Percentiles rank a stretch among this genome's conserved stretches.
Conservation (phyloP, 2,797 vertebrate genomes). For the Adrianichthys oophorus region DNA sequence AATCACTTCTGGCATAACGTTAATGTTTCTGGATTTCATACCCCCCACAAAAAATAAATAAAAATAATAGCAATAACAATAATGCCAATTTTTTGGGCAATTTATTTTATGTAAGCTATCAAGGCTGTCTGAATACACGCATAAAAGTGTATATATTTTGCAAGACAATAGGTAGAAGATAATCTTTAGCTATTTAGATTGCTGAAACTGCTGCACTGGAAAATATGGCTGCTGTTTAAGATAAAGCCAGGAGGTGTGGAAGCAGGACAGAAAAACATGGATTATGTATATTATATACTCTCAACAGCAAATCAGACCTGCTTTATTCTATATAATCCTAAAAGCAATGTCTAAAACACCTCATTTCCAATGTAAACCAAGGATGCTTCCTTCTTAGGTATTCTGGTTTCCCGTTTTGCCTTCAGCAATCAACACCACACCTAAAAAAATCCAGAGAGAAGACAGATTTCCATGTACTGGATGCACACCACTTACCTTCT, state of each 20-base stretch:
- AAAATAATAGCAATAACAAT: too few species aligned
- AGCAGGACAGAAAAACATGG: too few species aligned
- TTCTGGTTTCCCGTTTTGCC: slow-evolving; percentile 12
- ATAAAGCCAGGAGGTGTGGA: too few species aligned
- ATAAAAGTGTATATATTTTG: too few species aligned
- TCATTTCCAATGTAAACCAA: slow-evolving; percentile 9
- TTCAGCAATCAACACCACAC: slow-evolving; percentile 5
- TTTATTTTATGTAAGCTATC: slow-evolving; percentile 32
- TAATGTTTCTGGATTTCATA: slow-evolving; percentile 11
- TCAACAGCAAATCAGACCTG: slow-evolving; percentile 61
- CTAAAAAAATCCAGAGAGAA: slow-evolving; percentile 16
- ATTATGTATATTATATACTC: slow-evolving; percentile 34
- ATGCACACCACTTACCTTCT: background rate
- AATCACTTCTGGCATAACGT: slow-evolving; percentile 25
- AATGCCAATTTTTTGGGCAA: background rate
- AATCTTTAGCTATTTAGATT: too few species aligned
- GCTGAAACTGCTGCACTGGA: too few species aligned
- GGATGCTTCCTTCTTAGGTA: slow-evolving; percentile 2
- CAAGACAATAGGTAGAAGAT: too few species aligned
- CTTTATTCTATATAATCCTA: slow-evolving; percentile 53
- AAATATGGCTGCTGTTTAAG: too few species aligned
- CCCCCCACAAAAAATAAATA: too few species aligned
- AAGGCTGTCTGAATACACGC: slow-evolving; percentile 8
- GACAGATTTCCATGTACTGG: slow-evolving; percentile 13
- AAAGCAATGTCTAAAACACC: slow-evolving; percentile 41